Base-by-base conservation (phyloP, 2,888 invertebrate genomes). In the Drosophila fungiperda region DNA sequence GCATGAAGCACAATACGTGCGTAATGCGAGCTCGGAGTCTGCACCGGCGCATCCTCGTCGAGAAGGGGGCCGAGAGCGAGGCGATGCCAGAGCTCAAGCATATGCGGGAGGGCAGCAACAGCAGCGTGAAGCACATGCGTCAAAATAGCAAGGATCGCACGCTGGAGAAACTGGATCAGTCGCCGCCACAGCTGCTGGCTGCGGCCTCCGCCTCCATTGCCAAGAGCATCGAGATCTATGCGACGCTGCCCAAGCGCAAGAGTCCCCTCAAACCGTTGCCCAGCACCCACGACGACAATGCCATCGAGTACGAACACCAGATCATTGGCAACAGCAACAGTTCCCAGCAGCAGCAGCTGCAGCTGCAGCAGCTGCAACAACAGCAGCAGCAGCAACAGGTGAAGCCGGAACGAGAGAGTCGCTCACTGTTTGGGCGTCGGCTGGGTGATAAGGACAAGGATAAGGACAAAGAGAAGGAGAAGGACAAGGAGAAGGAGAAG, bases 1-100 rank as follows among this genome's bases (percentile, higher is more conserved):
- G 97, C 89, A 98, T 98, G 97, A 98, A 98, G 92, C 98, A 98
- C 93, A 98, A 98, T 87, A 97, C 98, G 7, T 98, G 98, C 90
- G 96, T 98, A 0, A 97, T 98, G 97, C 95, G 98, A 62, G 96
- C 97, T 0, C 95, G 98, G 62, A 97, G 97, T 89, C 94, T 98
- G 26, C 97, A 98, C 87, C 95, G 97, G 23, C 94, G 97, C 75
- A 96, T 97, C 92, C 94, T 96, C 0, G 96, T 96, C 68, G 95
- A 95, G 90, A 95, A 95, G 76, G 95, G 96, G 40, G 92, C 93
- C 26, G 93, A 93, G 54, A 91, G 93, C 62, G 93, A 93, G 68
- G 91, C 91, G n/a, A 94, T 95, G 64, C 93, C 94, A 6, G 96
- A 96, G 90, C 94, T 95, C 58, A 94, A 96, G 75, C 96, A 96